Base-by-base conservation (phyloP, 2,797 vertebrate species). In the Galaxias olidus region DNA sequence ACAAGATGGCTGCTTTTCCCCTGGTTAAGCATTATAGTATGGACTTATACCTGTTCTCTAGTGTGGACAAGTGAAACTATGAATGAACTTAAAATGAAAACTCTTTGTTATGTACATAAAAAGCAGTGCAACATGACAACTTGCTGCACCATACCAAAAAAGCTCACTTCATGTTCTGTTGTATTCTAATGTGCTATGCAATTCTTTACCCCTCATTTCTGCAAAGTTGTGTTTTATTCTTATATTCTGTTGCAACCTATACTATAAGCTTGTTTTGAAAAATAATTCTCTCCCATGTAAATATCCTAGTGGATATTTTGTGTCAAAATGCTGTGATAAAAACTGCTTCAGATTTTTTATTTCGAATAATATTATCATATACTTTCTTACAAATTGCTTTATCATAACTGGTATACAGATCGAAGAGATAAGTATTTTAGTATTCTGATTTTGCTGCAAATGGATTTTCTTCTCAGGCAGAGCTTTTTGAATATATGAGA, bases 121-220 rank as follows among this genome's bases (percentile, higher is more conserved):
- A 83, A 91, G 90, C 48, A 61, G 86, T 91, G 83, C 82, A 81
- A 90, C 88, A 87, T 90, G 89, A 84, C 76, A 88, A 93, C 84
- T 74, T 82, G 81, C 79, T 81, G 86, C 93, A 88, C 91, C 93
- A 92, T 94, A 97, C 93, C 94, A 95, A 96, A 90, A 93, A 81
- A 78, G 79, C 92, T 88, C 89, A 82, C 81, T 86, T 87, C 77
- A 73, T 85, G 81, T 91, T 93, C 89, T 88, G 88, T 95, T 93
- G 81, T 77, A 89, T 92, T 92, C 94, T 91, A 86, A 95, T 92
- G 91, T 91, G 95, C 96, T 98, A 98, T 98, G 96, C 96, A 98
- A 97, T 92, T 92, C 88, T 94, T 84, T 88, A 83, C 89, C 83
- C 79, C 72, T 84, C 81, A 75, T 82, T 69, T 81, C 81, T 86